Percentiles rank a stretch among this genome's conserved stretches.
phyloP scores from a whole-genome alignment of 2,888 invertebrate genomes.

The Macrophya annulata region DNA sequence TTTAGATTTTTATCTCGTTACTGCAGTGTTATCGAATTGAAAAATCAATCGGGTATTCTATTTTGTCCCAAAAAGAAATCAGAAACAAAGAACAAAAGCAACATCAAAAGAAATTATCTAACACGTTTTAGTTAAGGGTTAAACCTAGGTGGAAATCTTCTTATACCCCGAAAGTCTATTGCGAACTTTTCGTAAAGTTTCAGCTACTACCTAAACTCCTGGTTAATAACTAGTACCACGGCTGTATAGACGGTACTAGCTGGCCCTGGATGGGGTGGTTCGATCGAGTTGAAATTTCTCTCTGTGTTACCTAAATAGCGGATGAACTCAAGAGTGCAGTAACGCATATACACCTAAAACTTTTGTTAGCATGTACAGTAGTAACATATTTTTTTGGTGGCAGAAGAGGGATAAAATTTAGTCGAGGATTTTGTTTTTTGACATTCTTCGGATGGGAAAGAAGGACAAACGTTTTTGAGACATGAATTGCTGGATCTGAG shows the following conservation, averaged over 20 bases:
- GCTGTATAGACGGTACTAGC: background rate
- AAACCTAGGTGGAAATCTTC: background rate
- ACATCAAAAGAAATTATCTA: background rate
- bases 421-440: background rate
- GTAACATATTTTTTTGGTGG: background rate
- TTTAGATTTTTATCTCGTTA: background rate
- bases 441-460: background rate
- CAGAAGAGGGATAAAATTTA: background rate
- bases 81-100: background rate
- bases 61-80: background rate
- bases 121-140: background rate
- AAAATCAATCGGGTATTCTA: background rate
- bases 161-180: background rate
- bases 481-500: background rate
- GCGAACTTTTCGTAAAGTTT: background rate
- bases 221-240: background rate
- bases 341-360: background rate
- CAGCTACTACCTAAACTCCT: background rate
- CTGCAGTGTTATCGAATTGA: background rate
- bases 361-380: background rate
- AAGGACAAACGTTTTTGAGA: background rate
- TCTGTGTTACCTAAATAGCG: background rate
- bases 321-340: background rate
- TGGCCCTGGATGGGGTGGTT: background rate
- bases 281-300: conserved; percentile 29